Conservation (phyloP, 2,888 invertebrate species). For the Calameuta pallipes region DNA sequence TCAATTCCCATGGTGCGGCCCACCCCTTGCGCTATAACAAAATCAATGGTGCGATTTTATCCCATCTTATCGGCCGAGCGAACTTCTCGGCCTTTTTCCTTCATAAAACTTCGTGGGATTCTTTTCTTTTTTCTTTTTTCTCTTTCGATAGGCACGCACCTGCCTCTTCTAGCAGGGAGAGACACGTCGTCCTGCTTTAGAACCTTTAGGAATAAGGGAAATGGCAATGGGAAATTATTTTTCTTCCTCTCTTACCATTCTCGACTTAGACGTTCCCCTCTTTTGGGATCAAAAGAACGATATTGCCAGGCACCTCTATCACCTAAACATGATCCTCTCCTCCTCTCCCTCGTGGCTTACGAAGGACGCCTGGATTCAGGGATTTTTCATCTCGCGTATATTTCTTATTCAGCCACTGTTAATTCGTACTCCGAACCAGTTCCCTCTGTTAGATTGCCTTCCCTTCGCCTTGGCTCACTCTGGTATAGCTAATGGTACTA, state of each 20-base stretch:
- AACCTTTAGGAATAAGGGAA: background rate
- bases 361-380: background rate
- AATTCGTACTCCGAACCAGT: constrained; percentile 40
- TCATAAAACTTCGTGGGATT: constrained; percentile 5
- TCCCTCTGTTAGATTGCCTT: constrained; percentile 38
- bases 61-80: background rate
- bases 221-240: background rate
- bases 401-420: constrained; percentile 40
- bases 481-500: background rate
- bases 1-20: background rate
- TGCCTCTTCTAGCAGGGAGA: background rate
- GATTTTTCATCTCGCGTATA: constrained; percentile 23
- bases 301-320: background rate
- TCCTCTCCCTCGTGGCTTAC: background rate
- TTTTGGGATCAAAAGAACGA: background rate
- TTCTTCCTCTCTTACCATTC: background rate
- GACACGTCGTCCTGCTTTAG: background rate
- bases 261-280: background rate
- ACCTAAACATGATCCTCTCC: background rate
- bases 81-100: background rate
- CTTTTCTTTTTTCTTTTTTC: background rate
- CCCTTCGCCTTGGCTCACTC: constrained; percentile 1
- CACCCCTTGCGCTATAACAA: background rate
- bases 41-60: constrained; percentile 8
- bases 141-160: background rate